Evolutionary conservation across 1,140 invertebrate genomes (phyloP).

Genomic region (Zaprionus taronus): DNA sequence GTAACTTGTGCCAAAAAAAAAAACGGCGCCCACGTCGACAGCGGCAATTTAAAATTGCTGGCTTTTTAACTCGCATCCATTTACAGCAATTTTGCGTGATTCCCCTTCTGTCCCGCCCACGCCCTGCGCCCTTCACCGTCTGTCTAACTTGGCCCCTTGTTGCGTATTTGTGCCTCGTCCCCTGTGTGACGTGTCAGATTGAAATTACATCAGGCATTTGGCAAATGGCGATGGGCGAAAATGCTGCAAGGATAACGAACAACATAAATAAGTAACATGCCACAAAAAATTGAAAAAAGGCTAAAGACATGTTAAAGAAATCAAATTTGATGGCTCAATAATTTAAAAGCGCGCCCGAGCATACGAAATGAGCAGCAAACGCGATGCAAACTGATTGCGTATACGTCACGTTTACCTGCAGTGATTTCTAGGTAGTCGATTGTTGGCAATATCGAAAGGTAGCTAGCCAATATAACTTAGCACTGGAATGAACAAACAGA

Average conservation of each 20-base stretch:
- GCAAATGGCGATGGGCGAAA: slow-evolving; percentile 47
- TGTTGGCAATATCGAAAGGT: not conserved
- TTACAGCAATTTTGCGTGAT: slow-evolving; percentile 78
- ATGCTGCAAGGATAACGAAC: slow-evolving; percentile 63
- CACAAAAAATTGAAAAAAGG: slow-evolving; percentile 64
- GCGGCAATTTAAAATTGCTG: slow-evolving; percentile 81
- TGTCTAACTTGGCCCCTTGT: not conserved
- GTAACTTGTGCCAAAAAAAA: slow-evolving; percentile 39
- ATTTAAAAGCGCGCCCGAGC: slow-evolving; percentile 69
- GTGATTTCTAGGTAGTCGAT: slow-evolving; percentile 7
- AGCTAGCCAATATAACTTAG: slow-evolving; percentile 7
- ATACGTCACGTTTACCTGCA: slow-evolving; percentile 44
- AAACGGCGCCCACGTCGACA: slow-evolving; percentile 60
- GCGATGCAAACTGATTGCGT: slow-evolving; percentile 28
- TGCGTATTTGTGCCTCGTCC: slow-evolving; percentile 42
- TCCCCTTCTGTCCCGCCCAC: slow-evolving; percentile 4
- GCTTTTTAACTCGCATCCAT: slow-evolving; percentile 83
- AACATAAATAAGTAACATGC: slow-evolving; percentile 68
- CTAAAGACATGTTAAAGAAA: slow-evolving; percentile 61
- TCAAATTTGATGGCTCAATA: slow-evolving; percentile 82
- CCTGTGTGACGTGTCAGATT: slow-evolving; percentile 77
- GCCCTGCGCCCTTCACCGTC: not conserved
- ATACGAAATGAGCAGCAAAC: slow-evolving; percentile 46
- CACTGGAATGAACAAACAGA: not conserved
- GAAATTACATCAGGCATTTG: slow-evolving; percentile 79